Evolutionary conservation across 2,888 invertebrate species (phyloP).

Genomic region (Cerastis leucographa): DNA sequence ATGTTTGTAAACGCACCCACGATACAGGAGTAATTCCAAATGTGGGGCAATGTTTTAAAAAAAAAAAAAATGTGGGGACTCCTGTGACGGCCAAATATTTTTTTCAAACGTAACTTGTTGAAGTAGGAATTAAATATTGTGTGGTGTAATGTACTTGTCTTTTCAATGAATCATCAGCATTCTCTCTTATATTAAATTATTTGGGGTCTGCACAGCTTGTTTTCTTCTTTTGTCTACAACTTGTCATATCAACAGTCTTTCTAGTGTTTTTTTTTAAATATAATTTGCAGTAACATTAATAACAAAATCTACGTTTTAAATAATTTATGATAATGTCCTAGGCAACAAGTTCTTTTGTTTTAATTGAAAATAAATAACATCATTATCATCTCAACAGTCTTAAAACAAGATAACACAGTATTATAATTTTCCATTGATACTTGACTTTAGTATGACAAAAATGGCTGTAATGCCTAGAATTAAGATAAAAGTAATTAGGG

Average conservation of each 20-base stretch:
- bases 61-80: too few species aligned
- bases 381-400: slow-evolving; percentile 1
- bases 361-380: not conserved
- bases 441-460: not conserved
- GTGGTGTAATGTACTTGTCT: not conserved
- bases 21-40: too few species aligned
- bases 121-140: not conserved
- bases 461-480: slow-evolving; percentile 1
- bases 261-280: too few species aligned
- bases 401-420: slow-evolving; percentile 22
- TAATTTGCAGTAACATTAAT: not conserved
- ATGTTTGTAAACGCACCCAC: too few species aligned
- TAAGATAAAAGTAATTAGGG: slow-evolving; percentile 37
- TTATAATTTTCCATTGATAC: not conserved
- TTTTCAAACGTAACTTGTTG: too few species aligned
- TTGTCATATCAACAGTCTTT: too few species aligned
- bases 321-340: slow-evolving; percentile 1
- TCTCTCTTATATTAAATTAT: not conserved
- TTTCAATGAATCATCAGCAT: too few species aligned
- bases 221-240: not conserved
- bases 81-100: too few species aligned
- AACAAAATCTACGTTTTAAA: not conserved
- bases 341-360: slow-evolving; percentile 4
- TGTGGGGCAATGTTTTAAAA: too few species aligned
- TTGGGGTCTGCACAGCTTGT: not conserved